A percentile compares a stretch with the other conserved stretches of the same genome.
These are phyloP conservation scores for Phalacrocorax carbo DNA, from an alignment of 2,113 vertebrate species.

Conservation along the genomic window DNA sequence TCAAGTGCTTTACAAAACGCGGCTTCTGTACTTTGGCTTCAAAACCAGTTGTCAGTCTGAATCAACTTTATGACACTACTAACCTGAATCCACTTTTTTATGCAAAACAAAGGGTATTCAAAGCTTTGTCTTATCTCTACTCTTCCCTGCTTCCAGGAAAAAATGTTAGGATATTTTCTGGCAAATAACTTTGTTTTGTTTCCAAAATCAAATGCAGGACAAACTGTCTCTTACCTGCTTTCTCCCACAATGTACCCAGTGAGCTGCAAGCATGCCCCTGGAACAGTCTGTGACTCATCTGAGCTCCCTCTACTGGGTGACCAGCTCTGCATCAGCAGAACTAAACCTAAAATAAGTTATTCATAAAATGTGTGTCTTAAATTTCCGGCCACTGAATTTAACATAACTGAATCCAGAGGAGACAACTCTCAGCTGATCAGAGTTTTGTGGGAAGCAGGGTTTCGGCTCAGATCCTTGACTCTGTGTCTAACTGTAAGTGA, in stretches of 20 bases:
- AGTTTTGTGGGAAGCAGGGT: neutral
- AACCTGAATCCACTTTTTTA: neutral
- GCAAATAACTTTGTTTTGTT: neutral
- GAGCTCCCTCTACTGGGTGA: conserved; percentile 52
- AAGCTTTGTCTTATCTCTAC: neutral
- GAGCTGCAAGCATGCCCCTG: neutral
- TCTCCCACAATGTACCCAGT: rapidly evolving
- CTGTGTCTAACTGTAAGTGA: neutral
- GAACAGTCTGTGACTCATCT: neutral
- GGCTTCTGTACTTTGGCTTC: neutral
- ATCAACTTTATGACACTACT: neutral
- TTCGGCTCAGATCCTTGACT: conserved; percentile 12
- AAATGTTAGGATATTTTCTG: neutral
- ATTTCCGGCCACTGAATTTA: neutral
- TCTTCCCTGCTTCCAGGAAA: neutral
- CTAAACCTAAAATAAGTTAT: neutral
- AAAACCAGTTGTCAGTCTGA: neutral
- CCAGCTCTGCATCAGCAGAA: neutral
- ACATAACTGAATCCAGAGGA: neutral
- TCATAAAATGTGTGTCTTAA: neutral
- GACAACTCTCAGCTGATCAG: neutral
- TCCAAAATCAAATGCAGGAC: neutral
- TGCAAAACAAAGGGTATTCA: neutral
- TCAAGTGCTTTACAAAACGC: neutral
- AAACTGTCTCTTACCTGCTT: neutral